phyloP scores from a whole-genome alignment of 2,888 invertebrate genomes.

The Phaedon cochleariae region DNA sequence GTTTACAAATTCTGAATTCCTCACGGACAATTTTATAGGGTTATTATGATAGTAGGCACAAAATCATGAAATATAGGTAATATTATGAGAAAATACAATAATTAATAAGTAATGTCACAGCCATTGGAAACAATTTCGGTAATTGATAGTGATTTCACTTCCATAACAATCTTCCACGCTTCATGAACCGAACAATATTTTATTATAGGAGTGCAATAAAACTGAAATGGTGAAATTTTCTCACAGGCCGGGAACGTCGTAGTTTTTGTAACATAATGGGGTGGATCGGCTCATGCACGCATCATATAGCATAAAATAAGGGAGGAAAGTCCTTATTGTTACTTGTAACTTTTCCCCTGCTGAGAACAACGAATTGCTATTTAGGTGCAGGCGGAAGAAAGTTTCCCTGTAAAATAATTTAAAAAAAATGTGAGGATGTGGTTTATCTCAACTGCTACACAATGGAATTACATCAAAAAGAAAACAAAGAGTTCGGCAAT shows the following conservation, averaged over 20 bases:
- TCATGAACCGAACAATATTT: slow-evolving; percentile 11
- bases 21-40: too few relatives aligned
- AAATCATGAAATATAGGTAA: too few relatives aligned
- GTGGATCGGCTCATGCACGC: slow-evolving; percentile 47
- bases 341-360: slow-evolving; percentile 28
- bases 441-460: slow-evolving; percentile 4
- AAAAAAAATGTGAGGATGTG: too few relatives aligned
- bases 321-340: slow-evolving; percentile 36
- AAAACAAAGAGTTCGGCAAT: not conserved
- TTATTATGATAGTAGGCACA: too few relatives aligned
- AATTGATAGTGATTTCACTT: not conserved
- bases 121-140: not conserved
- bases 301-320: slow-evolving; percentile 51
- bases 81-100: too few relatives aligned
- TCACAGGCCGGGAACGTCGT: slow-evolving; percentile 38
- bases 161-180: slow-evolving; percentile 14
- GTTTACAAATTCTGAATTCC: too few relatives aligned
- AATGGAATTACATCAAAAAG: not conserved
- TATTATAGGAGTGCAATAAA: not conserved
- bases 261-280: slow-evolving; percentile 44
- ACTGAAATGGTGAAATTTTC: slow-evolving; percentile 24
- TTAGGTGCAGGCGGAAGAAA: not conserved
- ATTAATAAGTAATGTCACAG: too few relatives aligned
- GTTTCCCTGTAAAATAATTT: too few relatives aligned
- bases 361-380: not conserved